These are phyloP conservation scores for Dendropsophus ebraccatus DNA, from an alignment of 2,113 vertebrate species.

Conservation along the genomic window DNA sequence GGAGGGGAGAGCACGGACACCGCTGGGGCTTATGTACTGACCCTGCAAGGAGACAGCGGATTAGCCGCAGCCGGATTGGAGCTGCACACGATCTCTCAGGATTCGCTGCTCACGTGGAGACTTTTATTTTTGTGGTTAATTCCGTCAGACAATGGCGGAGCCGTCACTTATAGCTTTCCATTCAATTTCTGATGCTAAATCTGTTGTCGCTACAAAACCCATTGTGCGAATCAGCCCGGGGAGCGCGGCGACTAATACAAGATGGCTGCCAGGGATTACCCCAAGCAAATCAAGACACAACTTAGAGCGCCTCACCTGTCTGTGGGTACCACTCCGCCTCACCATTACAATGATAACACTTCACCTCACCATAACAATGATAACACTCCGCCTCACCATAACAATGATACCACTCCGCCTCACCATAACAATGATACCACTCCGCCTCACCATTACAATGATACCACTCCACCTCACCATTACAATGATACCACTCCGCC, in stretches of 20 bases:
- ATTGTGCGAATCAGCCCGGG: background rate
- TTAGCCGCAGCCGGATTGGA: conserved; percentile 13
- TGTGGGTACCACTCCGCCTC: too few relatives aligned
- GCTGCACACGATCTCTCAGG: conserved; percentile 33
- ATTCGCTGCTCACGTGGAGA: conserved; percentile 28
- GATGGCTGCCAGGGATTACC: background rate
- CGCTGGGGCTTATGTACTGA: conserved; percentile 27
- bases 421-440: too few relatives aligned
- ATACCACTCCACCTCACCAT: too few relatives aligned
- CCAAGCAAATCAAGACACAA: too few relatives aligned
- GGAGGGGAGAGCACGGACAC: conserved; percentile 2
- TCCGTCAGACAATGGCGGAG: conserved; percentile 12
- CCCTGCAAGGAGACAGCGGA: conserved; percentile 5
- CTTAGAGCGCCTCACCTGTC: too few relatives aligned
- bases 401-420: too few relatives aligned
- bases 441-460: too few relatives aligned
- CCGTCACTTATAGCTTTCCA: conserved; percentile 22
- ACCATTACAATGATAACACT: too few relatives aligned
- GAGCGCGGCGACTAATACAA: background rate
- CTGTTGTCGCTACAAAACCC: background rate
- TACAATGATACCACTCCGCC: too few relatives aligned
- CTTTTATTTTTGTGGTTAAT: conserved; percentile 6
- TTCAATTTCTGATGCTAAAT: conserved; percentile 20
- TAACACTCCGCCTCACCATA: too few relatives aligned
- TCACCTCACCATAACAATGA: too few relatives aligned